Base-by-base conservation (phyloP, 1,140 invertebrate species). In the Littorina saxatilis region DNA sequence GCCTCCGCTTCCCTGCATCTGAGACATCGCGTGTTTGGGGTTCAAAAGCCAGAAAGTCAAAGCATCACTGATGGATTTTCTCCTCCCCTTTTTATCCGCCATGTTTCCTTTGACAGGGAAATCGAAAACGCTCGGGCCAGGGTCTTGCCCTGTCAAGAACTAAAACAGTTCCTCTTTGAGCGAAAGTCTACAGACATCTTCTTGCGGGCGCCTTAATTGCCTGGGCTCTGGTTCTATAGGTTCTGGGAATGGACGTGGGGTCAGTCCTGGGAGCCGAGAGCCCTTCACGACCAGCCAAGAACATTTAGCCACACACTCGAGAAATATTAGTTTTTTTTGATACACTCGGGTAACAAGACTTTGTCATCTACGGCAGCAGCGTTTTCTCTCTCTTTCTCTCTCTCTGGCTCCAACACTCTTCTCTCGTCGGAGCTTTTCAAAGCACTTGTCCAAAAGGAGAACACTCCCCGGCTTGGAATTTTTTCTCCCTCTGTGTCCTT, bases 291-390 rank as follows among this genome's bases (percentile, higher is more conserved):
- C 39, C 5, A 37, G 55, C n/a, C 55, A 58, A 78, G 76, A 78
- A 78, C 76, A 78, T 78, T 78, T 78, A 78, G 76, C 55, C 43
- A 78, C 76, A 78, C 76, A 78, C 76, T 78, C 76, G 55, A 78
- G 55, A 78, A 78, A 78, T 78, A 78, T 78, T 78, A 78, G 55
- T 78, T 78, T 78, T 58, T 63, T 78, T 78, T 78, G 76, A 78
- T 78, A 63, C 58, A 40, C 55, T 78, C 35, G 23, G 2, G 13
- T 35, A 15, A 78, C 76, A 78, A 61, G 76, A 78, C 76, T 78
- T 66, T 39, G 39, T 58, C 76, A 78, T 78, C 76, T 63, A 78
- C 76, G 76, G 37, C 43, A 17, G n/a, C n/a, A n/a, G n/a, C n/a
- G n/a, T n/a, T n/a, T n/a, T n/a, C n/a, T n/a, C n/a, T n/a, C n/a